Conservation (phyloP, 1,140 invertebrate species). For the Drosophila dunni region DNA sequence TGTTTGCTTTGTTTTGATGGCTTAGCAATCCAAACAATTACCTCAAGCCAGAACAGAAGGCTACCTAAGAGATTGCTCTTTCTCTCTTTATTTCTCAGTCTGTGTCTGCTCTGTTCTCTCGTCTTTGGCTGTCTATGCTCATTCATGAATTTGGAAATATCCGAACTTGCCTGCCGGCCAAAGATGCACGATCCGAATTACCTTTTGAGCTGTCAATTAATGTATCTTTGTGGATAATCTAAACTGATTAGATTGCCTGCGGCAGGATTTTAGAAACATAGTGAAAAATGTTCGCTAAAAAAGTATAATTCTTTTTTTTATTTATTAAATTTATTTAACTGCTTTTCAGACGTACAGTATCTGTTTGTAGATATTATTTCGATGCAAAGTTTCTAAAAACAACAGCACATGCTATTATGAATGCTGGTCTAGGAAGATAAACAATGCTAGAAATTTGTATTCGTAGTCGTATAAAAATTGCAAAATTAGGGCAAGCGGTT, state of each 20-base stretch:
- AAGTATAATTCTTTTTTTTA: background rate
- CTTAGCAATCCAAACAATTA: constrained; percentile 71
- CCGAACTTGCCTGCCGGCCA: constrained; percentile 48
- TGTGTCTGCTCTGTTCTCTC: constrained; percentile 25
- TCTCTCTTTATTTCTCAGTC: background rate
- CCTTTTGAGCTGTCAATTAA: constrained; percentile 33
- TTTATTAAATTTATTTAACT: background rate
- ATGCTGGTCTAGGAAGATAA: constrained; percentile 25
- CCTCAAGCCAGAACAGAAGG: constrained; percentile 1
- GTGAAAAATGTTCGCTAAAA: background rate
- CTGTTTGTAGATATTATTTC: background rate
- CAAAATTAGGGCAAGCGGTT: constrained; percentile 72
- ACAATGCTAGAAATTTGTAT: constrained; percentile 24
- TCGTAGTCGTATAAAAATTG: constrained; percentile 35
- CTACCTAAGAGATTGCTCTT: background rate
- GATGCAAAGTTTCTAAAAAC: background rate
- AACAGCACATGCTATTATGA: background rate
- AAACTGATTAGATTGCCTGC: too few species aligned
- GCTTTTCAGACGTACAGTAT: too few species aligned
- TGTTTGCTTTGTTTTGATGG: constrained; percentile 65
- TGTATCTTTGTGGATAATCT: constrained; percentile 18
- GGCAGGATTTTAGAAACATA: too few species aligned
- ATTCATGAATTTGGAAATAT: constrained; percentile 53
- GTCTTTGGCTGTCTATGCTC: constrained; percentile 29
- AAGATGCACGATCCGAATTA: constrained; percentile 24